Base-by-base conservation (phyloP, 1,140 invertebrate species). In the Bacillus rossius region DNA sequence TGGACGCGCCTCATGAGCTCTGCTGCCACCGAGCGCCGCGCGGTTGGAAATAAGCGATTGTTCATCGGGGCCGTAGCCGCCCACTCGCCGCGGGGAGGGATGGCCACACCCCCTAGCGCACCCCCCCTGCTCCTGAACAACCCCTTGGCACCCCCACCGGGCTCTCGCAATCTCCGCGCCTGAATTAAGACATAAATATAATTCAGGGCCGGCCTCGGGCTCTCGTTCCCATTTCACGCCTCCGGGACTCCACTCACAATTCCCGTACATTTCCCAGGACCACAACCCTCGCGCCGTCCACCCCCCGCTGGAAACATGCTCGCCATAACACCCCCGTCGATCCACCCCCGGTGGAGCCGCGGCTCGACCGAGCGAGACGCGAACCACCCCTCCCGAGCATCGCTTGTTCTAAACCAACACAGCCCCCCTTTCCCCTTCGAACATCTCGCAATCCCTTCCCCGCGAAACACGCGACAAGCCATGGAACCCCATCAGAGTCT, bases 151-250 rank as follows among this genome's bases (percentile, higher is more conserved):
- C 29, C 29, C 29, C 29, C 29, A 10, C 29, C 29, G 10, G 10
- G 29, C 29, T 10, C 29, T 7, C 29, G 10, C 29, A 34, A 34
- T 34, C 29, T 4, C 48, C 37, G 48, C 34, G 25, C 25, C 37
- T 50, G 48, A 50, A 50, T 50, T 25, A 50, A 50, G 48, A 50
- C 48, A 50, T 50, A 50, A 50, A 50, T 50, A 50, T 50, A 25
- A 50, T 50, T 50, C 48, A 50, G 29, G 10, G 29, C 29, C 48
- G 19, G 48, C 45, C 23, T 48, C 16, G 20, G 26, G 25, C 48
- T 34, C 26, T 34, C 29, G 29, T 22, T 29, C 25, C 48, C 48
- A 50, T 50, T 50, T 50, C 48, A 50, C 48, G 48, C 23, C 48
- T 50, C 48, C 48, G 19, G 48, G 48, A 34, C 48, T 50, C 48